A percentile compares a stretch with the other conserved stretches of the same genome.
These are phyloP conservation scores for Pangasius sanitwongsei DNA, from an alignment of 2,797 vertebrate genomes.

Conservation along the genomic window DNA sequence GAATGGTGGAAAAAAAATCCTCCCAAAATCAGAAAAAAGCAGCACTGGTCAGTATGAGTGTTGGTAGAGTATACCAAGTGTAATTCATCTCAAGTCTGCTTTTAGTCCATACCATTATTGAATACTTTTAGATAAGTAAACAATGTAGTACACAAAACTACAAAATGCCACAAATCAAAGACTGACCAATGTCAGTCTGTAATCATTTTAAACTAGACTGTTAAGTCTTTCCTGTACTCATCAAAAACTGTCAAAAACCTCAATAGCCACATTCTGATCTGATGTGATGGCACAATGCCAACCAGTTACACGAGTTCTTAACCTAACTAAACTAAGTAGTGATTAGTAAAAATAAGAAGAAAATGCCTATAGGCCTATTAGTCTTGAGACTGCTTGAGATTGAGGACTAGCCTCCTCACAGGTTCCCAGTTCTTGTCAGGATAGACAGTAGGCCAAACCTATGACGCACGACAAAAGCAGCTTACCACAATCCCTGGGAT, in stretches of 20 bases:
- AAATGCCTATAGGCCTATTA: too few species aligned
- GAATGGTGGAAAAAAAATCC: too few species aligned
- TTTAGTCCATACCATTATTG: neutral
- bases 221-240: neutral
- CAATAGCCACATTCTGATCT: neutral
- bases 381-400: neutral
- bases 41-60: too few species aligned
- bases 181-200: neutral
- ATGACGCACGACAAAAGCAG: conserved; percentile 29
- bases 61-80: too few species aligned
- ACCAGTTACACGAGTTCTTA: neutral
- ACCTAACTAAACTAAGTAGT: neutral
- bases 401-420: neutral
- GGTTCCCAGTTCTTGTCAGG: neutral
- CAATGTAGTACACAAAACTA: neutral
- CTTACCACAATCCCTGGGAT: conserved; percentile 27
- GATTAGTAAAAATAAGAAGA: neutral
- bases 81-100: too few species aligned
- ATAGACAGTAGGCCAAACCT: neutral
- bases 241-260: neutral
- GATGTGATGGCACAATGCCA: neutral
- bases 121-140: too few species aligned
- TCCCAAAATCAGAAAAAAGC: too few species aligned
- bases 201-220: neutral
- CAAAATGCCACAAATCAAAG: too few species aligned